Percentiles rank a stretch among this genome's conserved stretches.
Evolutionary conservation across 1,140 invertebrate genomes (phyloP).

Genomic region (Drosophila tsacasi): DNA sequence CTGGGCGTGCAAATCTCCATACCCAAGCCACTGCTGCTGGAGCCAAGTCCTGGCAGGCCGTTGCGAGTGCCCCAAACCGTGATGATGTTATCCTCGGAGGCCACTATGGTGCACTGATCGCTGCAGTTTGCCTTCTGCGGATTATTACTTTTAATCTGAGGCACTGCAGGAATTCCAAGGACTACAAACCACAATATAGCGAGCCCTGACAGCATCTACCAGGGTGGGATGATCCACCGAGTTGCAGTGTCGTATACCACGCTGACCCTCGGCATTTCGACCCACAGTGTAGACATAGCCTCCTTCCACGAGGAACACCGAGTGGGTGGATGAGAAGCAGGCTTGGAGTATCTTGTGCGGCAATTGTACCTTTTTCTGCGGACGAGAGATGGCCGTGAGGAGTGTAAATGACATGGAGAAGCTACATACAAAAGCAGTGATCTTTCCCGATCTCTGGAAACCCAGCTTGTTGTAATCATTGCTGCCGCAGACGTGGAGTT

Average conservation of each 20-base stretch:
- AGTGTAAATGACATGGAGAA: neutral
- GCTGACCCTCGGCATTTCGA: conserved; percentile 87
- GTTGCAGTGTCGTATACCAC: conserved; percentile 86
- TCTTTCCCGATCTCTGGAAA: conserved; percentile 84
- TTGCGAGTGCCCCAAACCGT: conserved; percentile 90
- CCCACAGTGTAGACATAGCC: conserved; percentile 90
- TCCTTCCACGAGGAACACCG: conserved; percentile 88
- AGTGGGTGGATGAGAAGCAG: conserved; percentile 87
- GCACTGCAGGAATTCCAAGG: neutral
- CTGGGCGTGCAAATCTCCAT: conserved; percentile 65
- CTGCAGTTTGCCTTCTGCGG: conserved; percentile 86
- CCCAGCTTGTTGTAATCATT: conserved; percentile 91
- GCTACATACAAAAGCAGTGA: conserved; percentile 73
- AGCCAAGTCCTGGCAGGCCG: conserved; percentile 79
- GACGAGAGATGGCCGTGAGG: neutral
- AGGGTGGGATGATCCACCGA: conserved; percentile 85
- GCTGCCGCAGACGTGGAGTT: conserved; percentile 89
- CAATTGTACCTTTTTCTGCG: conserved; percentile 72
- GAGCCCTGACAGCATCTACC: conserved; percentile 87
- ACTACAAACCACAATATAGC: conserved; percentile 86
- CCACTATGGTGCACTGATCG: conserved; percentile 88
- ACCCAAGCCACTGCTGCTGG: conserved; percentile 58
- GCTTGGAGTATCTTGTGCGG: conserved; percentile 86
- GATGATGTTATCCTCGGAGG: conserved; percentile 89
- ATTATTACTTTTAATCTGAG: neutral